Percentiles rank a stretch among this genome's conserved stretches.
Evolutionary conservation across 2,797 vertebrate genomes (phyloP).

Genomic region (Microctenopoma stevenorrisi): DNA sequence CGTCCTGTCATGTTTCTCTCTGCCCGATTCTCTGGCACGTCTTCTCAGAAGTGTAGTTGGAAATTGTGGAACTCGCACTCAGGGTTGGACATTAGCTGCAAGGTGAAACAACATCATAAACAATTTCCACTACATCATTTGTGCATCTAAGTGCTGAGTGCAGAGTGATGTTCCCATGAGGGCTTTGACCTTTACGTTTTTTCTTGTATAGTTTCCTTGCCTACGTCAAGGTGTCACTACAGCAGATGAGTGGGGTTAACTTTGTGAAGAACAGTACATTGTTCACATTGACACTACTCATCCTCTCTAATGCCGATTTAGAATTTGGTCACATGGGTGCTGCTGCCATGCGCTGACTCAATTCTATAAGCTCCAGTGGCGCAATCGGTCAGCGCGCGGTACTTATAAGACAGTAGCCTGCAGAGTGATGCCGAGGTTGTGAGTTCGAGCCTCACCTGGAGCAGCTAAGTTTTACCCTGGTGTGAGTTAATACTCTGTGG

Average conservation of each 20-base stretch:
- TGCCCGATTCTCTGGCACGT: not conserved
- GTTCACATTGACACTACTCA: not conserved
- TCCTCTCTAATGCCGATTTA: not conserved
- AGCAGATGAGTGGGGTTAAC: constrained; percentile 7
- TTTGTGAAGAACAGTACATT: not conserved
- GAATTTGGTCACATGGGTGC: not conserved
- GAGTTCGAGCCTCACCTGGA: no score
- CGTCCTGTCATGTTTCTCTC: not conserved
- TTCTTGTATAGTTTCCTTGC: constrained; percentile 7
- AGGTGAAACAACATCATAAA: constrained; percentile 21
- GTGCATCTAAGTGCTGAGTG: constrained; percentile 19
- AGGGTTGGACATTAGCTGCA: not conserved
- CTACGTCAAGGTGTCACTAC: constrained; percentile 1
- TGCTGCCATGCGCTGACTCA: not conserved
- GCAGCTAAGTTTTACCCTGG: no score
- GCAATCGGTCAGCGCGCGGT: no score
- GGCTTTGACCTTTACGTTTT: constrained; percentile 41
- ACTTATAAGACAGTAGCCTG: no score
- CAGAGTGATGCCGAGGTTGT: no score
- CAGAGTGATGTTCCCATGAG: constrained; percentile 18
- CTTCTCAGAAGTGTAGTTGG: not conserved
- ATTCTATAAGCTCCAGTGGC: no score
- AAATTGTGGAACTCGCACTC: constrained; percentile 5
- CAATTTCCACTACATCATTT: constrained; percentile 41
- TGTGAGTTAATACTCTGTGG: no score